Base-by-base conservation (phyloP, 2,888 invertebrate species). In the Proisotoma minuta region DNA sequence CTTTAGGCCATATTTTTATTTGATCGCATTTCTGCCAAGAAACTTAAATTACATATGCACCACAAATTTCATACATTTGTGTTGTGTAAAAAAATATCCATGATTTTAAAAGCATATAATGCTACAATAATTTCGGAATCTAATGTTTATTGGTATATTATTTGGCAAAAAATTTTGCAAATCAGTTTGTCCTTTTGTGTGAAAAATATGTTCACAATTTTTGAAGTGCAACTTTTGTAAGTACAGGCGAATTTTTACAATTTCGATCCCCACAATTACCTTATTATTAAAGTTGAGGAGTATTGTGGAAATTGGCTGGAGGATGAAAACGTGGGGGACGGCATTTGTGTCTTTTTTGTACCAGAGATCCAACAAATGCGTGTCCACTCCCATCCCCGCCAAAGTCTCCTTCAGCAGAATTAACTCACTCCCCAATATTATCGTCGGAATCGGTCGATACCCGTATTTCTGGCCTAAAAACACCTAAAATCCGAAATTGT, bases 391-490 rank as follows among this genome's bases (percentile, higher is more conserved):
- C 72, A 89, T 87, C 27, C 88, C 86, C 0, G 87, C 87, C 28
- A 96, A 79, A 74, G 94, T 93, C 63, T 91, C 91, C 53, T 92
- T 82, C 18, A 98, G 80, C 82, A 92, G 79, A 75, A 89, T 89
- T 56, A 97, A 82, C 76, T 98, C 95, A 0, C 89, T 89, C 27
- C 93, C 94, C 1, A 93, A 80, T 62, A 98, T 93, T 77, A 94
- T 92, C 0, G 96, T 95, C 0, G 97, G 98, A 71, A 98, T 92
- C 0, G 98, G 97, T 15, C 98, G 15, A n/a, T 98, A 98, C 22
- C 98, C 98, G 78, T 98, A 98, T 78, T 98, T 98, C 80, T 98
- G 97, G 0, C 97, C 97, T 22, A 97, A 81, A 76, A 98, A 97
- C 54, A 95, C 87, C 88, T 88, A 70, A 18, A 69, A 57, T 24